These are phyloP conservation scores for Pseudorhombus dupliciocellatus DNA, from an alignment of 2,113 vertebrate species.

Conservation along the genomic window DNA sequence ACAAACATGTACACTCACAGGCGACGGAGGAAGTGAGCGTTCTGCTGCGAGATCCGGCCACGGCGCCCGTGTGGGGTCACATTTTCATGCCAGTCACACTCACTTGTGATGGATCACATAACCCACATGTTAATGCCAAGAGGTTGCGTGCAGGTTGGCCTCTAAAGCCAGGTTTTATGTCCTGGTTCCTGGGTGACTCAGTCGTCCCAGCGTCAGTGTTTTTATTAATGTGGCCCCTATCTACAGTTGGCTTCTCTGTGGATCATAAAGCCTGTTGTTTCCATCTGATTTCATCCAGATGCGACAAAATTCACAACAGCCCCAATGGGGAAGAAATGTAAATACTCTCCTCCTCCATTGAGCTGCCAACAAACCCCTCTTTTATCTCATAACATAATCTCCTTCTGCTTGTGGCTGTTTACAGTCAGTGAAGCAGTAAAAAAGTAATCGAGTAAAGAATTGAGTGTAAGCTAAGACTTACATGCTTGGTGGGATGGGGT, in stretches of 20 bases:
- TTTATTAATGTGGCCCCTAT: not conserved
- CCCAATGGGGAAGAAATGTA: slow-evolving; percentile 5
- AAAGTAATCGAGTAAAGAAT: slow-evolving; percentile 1
- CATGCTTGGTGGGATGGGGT: not conserved
- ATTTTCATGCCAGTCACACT: no score
- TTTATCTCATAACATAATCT: slow-evolving; percentile 6
- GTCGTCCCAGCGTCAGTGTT: not conserved
- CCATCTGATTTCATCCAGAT: slow-evolving; percentile 39
- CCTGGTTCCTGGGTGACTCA: not conserved
- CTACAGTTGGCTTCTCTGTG: slow-evolving; percentile 1
- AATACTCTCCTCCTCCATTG: slow-evolving; percentile 10
- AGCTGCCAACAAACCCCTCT: not conserved
- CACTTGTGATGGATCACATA: no score
- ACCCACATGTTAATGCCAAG: no score
- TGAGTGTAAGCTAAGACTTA: not conserved
- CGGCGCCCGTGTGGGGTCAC: no score
- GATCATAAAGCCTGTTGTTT: slow-evolving; percentile 19
- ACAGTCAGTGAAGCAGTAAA: slow-evolving; percentile 20
- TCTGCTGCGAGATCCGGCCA: no score
- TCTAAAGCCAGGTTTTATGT: not conserved
- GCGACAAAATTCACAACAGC: slow-evolving; percentile 21
- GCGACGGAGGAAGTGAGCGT: no score
- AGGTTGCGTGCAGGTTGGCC: no score
- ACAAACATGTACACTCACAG: no score
- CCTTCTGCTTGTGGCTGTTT: slow-evolving; percentile 14